phyloP scores from a whole-genome alignment of 2,113 vertebrate genomes.

The Chaetodon auriga region DNA sequence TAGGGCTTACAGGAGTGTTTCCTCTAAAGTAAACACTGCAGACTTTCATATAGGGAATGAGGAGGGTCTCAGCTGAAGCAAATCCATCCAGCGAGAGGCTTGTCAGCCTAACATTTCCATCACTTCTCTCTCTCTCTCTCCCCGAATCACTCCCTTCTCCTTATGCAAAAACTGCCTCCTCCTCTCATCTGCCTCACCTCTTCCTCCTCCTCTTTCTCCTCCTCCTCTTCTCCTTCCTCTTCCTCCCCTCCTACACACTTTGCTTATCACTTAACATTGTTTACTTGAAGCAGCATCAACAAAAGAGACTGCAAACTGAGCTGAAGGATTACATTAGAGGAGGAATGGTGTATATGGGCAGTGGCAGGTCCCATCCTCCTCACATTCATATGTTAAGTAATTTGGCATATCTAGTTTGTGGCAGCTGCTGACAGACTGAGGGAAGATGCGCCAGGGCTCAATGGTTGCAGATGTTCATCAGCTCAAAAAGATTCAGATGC shows the following conservation, averaged over 20 bases:
- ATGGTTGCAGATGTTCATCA: constrained; percentile 79
- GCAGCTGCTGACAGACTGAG: constrained; percentile 73
- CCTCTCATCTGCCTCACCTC: constrained; percentile 48
- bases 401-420: constrained; percentile 54
- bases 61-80: constrained; percentile 8
- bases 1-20: not conserved
- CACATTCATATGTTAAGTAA: constrained; percentile 77
- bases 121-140: constrained; percentile 40
- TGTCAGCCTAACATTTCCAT: constrained; percentile 40
- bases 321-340: constrained; percentile 66
- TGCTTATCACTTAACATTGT: constrained; percentile 79
- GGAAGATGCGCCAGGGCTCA: constrained; percentile 58
- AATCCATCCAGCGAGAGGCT: constrained; percentile 23
- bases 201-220: constrained; percentile 26
- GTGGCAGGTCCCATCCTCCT: constrained; percentile 69
- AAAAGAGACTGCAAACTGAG: constrained; percentile 65
- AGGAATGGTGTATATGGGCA: constrained; percentile 66
- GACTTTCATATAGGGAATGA: not conserved
- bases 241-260: constrained; percentile 62
- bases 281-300: constrained; percentile 71
- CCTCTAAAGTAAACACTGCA: not conserved
- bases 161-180: constrained; percentile 36
- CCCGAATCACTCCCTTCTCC: constrained; percentile 41
- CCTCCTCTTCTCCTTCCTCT: constrained; percentile 35
- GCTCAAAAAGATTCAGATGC: constrained; percentile 65